Conservation (phyloP, 2,888 invertebrate genomes). For the Agonopterix subpropinquella region DNA sequence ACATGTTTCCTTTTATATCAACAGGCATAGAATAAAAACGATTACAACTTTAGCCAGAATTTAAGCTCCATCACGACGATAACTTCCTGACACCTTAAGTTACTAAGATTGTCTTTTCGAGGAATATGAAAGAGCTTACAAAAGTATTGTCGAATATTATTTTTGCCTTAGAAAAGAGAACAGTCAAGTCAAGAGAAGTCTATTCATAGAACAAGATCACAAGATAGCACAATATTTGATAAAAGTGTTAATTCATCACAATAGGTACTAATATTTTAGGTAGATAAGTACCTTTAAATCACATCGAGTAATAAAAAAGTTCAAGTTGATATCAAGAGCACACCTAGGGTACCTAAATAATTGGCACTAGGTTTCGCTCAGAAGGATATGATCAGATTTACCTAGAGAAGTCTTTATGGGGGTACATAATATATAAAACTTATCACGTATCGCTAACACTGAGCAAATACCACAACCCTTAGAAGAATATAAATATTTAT, state of each 20-base stretch:
- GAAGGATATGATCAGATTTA: too few species aligned
- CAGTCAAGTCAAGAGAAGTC: constrained; percentile 40
- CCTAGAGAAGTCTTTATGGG: constrained; percentile 4
- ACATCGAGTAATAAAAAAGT: constrained; percentile 31
- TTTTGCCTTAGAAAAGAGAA: constrained; percentile 39
- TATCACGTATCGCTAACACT: constrained; percentile 34
- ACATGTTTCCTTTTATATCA: constrained; percentile 12
- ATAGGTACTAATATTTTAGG: constrained; percentile 14
- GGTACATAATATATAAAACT: constrained; percentile 21
- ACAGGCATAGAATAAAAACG: too few species aligned
- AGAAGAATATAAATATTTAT: constrained; percentile 16
- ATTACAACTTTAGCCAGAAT: too few species aligned
- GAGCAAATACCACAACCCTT: constrained; percentile 56
- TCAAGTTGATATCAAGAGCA: constrained; percentile 11
- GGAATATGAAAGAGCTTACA: constrained; percentile 35
- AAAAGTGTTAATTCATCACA: constrained; percentile 13
- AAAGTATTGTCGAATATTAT: constrained; percentile 54
- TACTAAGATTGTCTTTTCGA: constrained; percentile 11
- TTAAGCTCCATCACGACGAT: constrained; percentile 34
- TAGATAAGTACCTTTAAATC: constrained; percentile 23
- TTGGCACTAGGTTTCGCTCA: too few species aligned
- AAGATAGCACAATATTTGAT: constrained; percentile 42
- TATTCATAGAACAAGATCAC: constrained; percentile 45
- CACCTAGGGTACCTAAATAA: too few species aligned
- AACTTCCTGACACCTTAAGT: constrained; percentile 25